Percentiles rank a stretch among this genome's conserved stretches.
phyloP scores from a whole-genome alignment of 2,797 vertebrate genomes.

The Microtus agrestis region DNA sequence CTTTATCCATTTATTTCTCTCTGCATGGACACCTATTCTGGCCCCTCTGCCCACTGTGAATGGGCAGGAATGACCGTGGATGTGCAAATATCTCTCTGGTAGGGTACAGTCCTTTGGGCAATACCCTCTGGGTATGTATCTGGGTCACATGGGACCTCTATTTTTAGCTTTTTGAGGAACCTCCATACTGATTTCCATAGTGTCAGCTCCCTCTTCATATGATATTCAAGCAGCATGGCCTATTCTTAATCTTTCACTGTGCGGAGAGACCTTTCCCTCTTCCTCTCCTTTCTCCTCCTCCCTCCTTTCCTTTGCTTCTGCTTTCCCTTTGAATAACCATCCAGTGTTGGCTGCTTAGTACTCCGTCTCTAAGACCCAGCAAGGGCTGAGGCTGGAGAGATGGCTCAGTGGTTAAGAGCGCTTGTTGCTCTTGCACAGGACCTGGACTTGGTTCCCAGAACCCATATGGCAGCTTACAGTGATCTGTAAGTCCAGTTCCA shows the following conservation, averaged over 20 bases:
- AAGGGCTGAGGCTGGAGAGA: background rate
- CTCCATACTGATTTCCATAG: background rate
- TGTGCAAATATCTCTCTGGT: background rate
- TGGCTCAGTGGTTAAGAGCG: background rate
- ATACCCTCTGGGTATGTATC: background rate
- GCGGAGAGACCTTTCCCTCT: background rate
- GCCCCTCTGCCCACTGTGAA: background rate
- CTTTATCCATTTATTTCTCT: background rate
- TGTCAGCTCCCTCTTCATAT: background rate
- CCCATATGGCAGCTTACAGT: background rate
- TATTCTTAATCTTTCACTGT: background rate
- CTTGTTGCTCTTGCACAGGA: no score
- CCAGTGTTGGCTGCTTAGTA: background rate
- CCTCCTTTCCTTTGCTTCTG: background rate
- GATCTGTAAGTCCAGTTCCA: background rate
- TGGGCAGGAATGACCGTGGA: no score
- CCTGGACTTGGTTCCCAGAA: background rate
- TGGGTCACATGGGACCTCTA: background rate
- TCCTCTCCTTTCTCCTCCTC: background rate
- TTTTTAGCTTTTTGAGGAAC: conserved; percentile 16
- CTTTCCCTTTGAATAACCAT: background rate
- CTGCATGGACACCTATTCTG: background rate
- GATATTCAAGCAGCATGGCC: background rate
- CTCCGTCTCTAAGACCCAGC: background rate
- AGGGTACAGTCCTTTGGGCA: background rate